These are phyloP conservation scores for Morelia viridis DNA, from an alignment of 2,797 vertebrate genomes.

Conservation along the genomic window DNA sequence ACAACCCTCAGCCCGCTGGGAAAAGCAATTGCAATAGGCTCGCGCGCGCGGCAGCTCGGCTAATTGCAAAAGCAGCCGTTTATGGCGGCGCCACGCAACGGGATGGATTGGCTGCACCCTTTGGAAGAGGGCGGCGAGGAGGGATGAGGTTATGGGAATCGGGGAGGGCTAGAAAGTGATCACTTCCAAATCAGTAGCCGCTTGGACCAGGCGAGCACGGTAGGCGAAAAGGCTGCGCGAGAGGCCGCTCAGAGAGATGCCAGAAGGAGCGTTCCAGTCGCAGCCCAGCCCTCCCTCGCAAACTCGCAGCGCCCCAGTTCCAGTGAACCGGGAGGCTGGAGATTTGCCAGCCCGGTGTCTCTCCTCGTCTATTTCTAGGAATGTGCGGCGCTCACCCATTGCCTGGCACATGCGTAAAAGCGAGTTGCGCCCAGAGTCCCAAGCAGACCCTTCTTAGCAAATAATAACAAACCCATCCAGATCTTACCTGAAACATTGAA, in stretches of 20 bases:
- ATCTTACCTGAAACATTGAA: slow-evolving; percentile 93
- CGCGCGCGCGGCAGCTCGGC: background rate
- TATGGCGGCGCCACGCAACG: slow-evolving; percentile 18
- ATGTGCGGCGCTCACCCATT: slow-evolving; percentile 78
- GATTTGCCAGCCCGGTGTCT: slow-evolving; percentile 57
- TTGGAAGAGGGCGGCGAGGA: slow-evolving; percentile 12
- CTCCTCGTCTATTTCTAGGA: slow-evolving; percentile 24
- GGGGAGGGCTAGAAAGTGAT: background rate
- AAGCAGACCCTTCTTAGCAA: slow-evolving; percentile 83
- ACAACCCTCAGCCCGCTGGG: background rate
- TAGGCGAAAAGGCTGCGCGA: background rate
- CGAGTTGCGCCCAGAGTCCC: slow-evolving; percentile 87
- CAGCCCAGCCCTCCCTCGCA: slow-evolving; percentile 9
- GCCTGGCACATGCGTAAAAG: slow-evolving; percentile 97
- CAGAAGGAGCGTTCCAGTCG: background rate
- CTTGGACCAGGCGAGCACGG: background rate
- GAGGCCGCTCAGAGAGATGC: background rate
- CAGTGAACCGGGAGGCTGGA: slow-evolving; percentile 33
- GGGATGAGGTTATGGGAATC: background rate
- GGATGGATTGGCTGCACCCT: slow-evolving; percentile 21
- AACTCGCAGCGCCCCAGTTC: background rate
- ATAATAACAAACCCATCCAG: slow-evolving; percentile 84
- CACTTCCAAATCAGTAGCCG: slow-evolving; percentile 10
- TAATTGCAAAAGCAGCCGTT: slow-evolving; percentile 6
- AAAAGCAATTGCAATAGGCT: background rate